Evolutionary conservation across 2,113 vertebrate species (phyloP).

Genomic region (Xiphias gladius): DNA sequence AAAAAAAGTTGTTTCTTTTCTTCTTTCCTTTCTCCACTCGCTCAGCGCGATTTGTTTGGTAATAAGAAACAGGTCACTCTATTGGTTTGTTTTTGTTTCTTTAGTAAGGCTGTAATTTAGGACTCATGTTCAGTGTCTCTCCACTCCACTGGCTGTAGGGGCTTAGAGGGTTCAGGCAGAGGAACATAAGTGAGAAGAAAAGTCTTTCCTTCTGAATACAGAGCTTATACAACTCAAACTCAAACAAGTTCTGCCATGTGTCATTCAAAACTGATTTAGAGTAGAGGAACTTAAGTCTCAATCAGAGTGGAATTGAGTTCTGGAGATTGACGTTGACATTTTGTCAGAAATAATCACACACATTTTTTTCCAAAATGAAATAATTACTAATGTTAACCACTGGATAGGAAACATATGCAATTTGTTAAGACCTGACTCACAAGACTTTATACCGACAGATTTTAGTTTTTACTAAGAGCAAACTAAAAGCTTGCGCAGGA

Average conservation of each 20-base stretch:
- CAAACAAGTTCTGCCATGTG: slow-evolving; percentile 64
- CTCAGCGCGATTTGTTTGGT: slow-evolving; percentile 73
- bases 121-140: slow-evolving; percentile 81
- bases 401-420: slow-evolving; percentile 58
- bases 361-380: slow-evolving; percentile 48
- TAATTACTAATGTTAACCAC: slow-evolving; percentile 63
- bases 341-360: slow-evolving; percentile 67
- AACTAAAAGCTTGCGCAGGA: slow-evolving; percentile 25
- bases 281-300: slow-evolving; percentile 59
- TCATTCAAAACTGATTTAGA: slow-evolving; percentile 66
- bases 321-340: slow-evolving; percentile 69
- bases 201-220: slow-evolving; percentile 62
- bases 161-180: slow-evolving; percentile 70
- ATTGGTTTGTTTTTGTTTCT: slow-evolving; percentile 82
- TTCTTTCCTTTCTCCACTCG: slow-evolving; percentile 57
- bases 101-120: slow-evolving; percentile 81
- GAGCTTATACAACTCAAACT: slow-evolving; percentile 58
- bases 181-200: slow-evolving; percentile 69
- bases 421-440: slow-evolving; percentile 56
- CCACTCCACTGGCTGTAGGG: slow-evolving; percentile 68
- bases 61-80: slow-evolving; percentile 82
- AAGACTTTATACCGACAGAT: slow-evolving; percentile 26
- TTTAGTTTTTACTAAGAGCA: slow-evolving; percentile 47
- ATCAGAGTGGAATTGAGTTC: slow-evolving; percentile 61
- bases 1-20: slow-evolving; percentile 65